Percentiles rank a stretch among this genome's conserved stretches.
phyloP scores from a whole-genome alignment of 1,140 invertebrate genomes.

The Myzus persicae region DNA sequence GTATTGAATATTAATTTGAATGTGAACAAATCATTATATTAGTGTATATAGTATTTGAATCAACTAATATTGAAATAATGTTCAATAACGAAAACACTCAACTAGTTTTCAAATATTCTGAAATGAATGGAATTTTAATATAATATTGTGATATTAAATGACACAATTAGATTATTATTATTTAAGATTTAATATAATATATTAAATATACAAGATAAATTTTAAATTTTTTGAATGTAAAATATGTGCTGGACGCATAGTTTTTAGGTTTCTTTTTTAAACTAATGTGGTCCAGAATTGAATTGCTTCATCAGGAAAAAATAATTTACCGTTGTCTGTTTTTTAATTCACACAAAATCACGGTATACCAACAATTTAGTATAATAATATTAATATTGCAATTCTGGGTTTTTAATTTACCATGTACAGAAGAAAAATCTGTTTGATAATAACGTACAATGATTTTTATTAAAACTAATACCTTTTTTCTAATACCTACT shows the following conservation, averaged over 20 bases:
- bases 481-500: background rate
- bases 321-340: background rate
- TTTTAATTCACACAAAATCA: conserved; percentile 1
- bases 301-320: conserved; percentile 17
- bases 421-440: background rate
- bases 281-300: conserved; percentile 15
- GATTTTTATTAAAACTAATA: background rate
- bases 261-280: background rate
- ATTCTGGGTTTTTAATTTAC: background rate
- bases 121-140: background rate
- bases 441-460: background rate
- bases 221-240: background rate
- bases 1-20: background rate
- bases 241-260: background rate
- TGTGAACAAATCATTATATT: background rate
- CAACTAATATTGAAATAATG: conserved; percentile 6
- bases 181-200: background rate
- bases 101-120: background rate
- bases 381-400: background rate
- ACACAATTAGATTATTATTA: background rate
- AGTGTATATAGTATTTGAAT: background rate
- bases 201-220: background rate
- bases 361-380: background rate
- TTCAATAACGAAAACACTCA: background rate
- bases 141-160: no score